Evolutionary conservation across 2,797 vertebrate species (phyloP).

Genomic region (Corythornis leucogaster): DNA sequence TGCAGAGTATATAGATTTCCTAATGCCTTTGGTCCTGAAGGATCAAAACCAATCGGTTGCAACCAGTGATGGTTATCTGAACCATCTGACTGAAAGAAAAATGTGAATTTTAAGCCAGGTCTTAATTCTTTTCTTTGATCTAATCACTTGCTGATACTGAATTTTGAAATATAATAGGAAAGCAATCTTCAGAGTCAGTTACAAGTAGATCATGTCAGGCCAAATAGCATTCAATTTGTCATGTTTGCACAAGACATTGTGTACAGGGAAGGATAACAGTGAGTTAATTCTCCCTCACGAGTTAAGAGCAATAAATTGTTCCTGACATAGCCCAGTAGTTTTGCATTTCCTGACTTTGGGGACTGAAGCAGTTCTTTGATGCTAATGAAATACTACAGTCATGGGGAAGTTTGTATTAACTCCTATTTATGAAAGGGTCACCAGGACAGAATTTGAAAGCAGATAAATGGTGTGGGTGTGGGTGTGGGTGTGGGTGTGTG

Average conservation of each 20-base stretch:
- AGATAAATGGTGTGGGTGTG: background rate
- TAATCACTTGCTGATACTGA: background rate
- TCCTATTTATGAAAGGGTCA: constrained; percentile 1
- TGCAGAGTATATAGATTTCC: background rate
- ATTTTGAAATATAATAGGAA: constrained; percentile 4
- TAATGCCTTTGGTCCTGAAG: constrained; percentile 22
- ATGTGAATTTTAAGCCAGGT: background rate
- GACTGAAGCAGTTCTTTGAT: constrained; percentile 52
- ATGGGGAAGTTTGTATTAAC: constrained; percentile 32
- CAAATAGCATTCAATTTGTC: background rate
- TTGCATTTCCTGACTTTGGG: constrained; percentile 54
- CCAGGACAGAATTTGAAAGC: background rate
- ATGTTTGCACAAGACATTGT: background rate
- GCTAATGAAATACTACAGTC: constrained; percentile 54
- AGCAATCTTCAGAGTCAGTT: background rate
- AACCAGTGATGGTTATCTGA: constrained; percentile 1
- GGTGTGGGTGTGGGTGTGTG: background rate
- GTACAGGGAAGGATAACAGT: background rate
- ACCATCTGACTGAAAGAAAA: background rate
- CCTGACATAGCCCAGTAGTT: constrained; percentile 35
- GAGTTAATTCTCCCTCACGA: background rate
- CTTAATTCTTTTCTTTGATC: background rate
- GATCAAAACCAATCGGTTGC: background rate
- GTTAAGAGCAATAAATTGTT: constrained; percentile 6
- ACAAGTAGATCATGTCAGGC: background rate